These are phyloP conservation scores for Chelonoidis abingdonii DNA, from an alignment of 2,113 vertebrate genomes.

Conservation along the genomic window DNA sequence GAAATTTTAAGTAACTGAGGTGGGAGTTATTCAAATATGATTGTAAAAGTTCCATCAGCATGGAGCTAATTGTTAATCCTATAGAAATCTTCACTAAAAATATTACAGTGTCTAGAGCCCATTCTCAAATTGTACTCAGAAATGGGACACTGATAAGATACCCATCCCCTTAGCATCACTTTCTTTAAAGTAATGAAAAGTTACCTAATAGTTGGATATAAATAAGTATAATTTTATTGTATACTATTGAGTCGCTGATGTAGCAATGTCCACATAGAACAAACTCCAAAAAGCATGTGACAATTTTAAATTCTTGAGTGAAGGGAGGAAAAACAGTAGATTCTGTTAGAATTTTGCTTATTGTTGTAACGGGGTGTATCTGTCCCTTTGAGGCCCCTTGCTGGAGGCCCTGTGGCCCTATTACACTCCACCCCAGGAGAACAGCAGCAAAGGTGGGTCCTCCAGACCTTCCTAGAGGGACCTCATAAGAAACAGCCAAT, in stretches of 20 bases:
- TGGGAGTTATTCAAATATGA: neutral
- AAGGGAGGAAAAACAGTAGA: neutral
- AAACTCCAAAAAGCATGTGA: neutral
- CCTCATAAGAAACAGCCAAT: neutral
- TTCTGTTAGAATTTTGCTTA: neutral
- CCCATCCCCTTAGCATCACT: neutral
- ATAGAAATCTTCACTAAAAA: neutral
- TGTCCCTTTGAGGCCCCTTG: neutral
- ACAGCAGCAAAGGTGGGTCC: neutral
- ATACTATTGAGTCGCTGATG: neutral
- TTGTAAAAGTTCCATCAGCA: neutral
- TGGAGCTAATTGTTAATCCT: neutral
- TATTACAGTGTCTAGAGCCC: neutral
- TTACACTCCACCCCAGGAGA: neutral
- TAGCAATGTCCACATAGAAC: neutral
- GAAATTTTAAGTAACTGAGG: neutral
- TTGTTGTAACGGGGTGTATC: neutral
- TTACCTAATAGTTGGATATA: neutral
- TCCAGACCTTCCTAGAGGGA: neutral
- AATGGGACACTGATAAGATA: neutral
- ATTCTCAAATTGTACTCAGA: neutral
- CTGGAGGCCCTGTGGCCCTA: neutral
- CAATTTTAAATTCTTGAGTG: neutral
- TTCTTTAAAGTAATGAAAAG: neutral
- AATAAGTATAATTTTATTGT: neutral